Base-by-base conservation (phyloP, 2,888 invertebrate species). In the Macaria liturata region DNA sequence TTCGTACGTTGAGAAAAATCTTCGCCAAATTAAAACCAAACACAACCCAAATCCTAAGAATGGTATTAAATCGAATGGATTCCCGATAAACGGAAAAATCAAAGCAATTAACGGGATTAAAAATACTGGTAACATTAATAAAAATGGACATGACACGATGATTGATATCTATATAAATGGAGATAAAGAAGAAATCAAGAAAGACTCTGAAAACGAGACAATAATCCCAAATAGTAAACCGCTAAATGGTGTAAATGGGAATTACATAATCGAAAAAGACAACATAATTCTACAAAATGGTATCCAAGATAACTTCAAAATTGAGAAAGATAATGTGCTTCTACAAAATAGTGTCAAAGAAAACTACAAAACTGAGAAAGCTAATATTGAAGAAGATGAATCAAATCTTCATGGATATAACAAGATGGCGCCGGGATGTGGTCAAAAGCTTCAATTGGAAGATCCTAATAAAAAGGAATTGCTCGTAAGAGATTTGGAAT, bases 391-490 rank as follows among this genome's bases (percentile, higher is more conserved):
- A 44, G 75, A 70, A 46, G 76, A 74, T 49, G 70, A 70, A 48
- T 68, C 71, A 4, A 61, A 74, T 5, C 78, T 89, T 3, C 85
- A 88, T 48, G 90, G 90, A n/a, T 90, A 89, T 53, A 71, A 80
- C 54, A 83, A 84, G 62, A 86, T 84, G 46, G 73, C 88, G 3
- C 71, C 81, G 0, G 88, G 87, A 0, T 91, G 89, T 65, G 81
- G 80, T 8, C 67, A 84, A 34, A 71, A 79, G 32, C 87, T 91
- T 60, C 87, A 91, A 46, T 61, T 91, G 30, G 91, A 91, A 65
- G 83, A 91, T 69, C 85, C 86, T 1, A 65, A 83, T 60, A 90
- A 90, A 52, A 90, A 80, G 59, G 91, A 91, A 52, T 57, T 76
- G 6, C 74, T 91, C 55, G 91, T 91, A 87, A 82, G 89, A 69